Conservation (phyloP, 2,797 vertebrate genomes). For the Thalassophryne amazonica region DNA sequence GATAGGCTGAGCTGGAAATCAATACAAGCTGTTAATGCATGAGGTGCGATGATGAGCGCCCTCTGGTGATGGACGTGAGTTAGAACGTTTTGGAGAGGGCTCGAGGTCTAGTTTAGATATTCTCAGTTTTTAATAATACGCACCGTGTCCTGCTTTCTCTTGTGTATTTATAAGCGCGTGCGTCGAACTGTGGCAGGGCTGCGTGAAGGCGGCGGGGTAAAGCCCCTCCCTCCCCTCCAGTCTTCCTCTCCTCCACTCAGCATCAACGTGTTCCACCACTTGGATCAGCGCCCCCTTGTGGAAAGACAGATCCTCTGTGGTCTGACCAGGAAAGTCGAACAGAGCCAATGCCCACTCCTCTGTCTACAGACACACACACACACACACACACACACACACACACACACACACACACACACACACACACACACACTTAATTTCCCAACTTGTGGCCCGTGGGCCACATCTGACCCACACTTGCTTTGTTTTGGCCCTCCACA, state of each 20-base stretch:
- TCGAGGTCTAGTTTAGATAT: no score
- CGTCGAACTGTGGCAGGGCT: conserved; percentile 33
- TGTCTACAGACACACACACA: background rate
- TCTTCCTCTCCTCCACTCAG: conserved; percentile 84
- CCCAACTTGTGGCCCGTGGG: no score
- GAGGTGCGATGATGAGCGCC: no score
- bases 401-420: background rate
- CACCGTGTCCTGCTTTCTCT: background rate
- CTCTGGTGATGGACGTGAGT: no score
- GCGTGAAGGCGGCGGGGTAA: conserved; percentile 82
- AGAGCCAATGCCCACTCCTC: conserved; percentile 84
- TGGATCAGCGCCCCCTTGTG: conserved; percentile 85
- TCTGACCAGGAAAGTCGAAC: conserved; percentile 88
- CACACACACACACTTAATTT: background rate
- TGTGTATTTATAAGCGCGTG: background rate
- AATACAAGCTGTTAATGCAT: background rate
- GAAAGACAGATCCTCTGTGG: conserved; percentile 86
- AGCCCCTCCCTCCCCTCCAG: conserved; percentile 84
- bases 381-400: background rate
- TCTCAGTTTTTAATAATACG: no score
- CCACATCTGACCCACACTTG: background rate
- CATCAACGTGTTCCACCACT: conserved; percentile 77
- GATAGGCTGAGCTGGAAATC: conserved; percentile 54
- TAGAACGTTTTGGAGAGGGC: no score
- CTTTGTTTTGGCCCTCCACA: no score